Percentiles rank a stretch among this genome's conserved stretches.
phyloP scores from a whole-genome alignment of 1,140 invertebrate genomes.

The Pteromalus puparum region DNA sequence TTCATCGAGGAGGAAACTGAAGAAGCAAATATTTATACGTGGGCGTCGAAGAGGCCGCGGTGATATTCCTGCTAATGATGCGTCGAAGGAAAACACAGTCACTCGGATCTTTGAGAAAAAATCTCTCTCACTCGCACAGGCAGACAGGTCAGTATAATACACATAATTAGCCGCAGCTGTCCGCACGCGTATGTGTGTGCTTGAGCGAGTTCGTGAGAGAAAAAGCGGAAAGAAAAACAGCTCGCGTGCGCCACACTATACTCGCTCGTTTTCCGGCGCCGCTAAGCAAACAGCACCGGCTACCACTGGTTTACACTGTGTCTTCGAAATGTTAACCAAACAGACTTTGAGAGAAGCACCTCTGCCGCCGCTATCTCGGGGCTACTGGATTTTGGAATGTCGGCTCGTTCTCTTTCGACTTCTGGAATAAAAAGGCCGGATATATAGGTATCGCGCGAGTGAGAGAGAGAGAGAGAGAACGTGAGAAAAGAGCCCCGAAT shows the following conservation, averaged over 20 bases:
- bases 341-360: constrained; percentile 69
- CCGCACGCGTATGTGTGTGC: not conserved
- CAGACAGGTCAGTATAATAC: not conserved
- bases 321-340: constrained; percentile 72
- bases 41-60: no score
- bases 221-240: constrained; percentile 58
- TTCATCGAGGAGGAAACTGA: not conserved
- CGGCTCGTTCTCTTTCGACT: not conserved
- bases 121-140: not conserved
- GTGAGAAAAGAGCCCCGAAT: no score
- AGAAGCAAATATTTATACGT: not conserved
- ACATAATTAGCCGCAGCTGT: constrained; percentile 24
- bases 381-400: not conserved
- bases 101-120: not conserved
- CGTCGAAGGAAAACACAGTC: not conserved
- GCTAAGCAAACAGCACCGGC: constrained; percentile 65
- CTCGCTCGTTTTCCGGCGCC: constrained; percentile 55
- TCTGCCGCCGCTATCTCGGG: constrained; percentile 40
- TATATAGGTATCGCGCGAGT: not conserved
- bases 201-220: constrained; percentile 16
- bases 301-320: constrained; percentile 71
- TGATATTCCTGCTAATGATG: not conserved
- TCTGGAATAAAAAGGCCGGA: not conserved
- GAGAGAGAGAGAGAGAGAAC: not conserved
- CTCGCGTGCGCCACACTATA: constrained; percentile 44